These are phyloP conservation scores for Drosophila colorata DNA, from an alignment of 2,888 invertebrate genomes.

Conservation along the genomic window DNA sequence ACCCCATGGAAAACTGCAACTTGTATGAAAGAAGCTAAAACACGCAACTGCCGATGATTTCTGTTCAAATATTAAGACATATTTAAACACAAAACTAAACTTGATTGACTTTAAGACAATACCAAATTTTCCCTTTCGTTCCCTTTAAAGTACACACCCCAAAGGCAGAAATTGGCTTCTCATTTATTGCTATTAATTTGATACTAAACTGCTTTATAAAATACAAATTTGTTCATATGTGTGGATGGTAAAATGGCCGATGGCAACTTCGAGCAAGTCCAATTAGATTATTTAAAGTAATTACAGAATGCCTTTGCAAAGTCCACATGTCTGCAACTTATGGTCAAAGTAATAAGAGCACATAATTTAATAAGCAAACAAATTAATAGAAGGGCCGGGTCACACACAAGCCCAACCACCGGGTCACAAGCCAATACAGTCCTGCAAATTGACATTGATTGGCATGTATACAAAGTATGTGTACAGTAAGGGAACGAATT, in stretches of 20 bases:
- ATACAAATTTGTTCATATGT: background rate
- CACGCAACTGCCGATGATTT: too few relatives aligned
- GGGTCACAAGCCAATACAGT: conserved; percentile 2
- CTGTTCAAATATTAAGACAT: background rate
- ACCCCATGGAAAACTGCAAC: too few relatives aligned
- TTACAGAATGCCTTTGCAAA: conserved; percentile 36
- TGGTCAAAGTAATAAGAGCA: conserved; percentile 49
- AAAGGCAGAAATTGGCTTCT: too few relatives aligned
- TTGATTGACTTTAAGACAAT: too few relatives aligned
- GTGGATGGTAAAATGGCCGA: conserved; percentile 2
- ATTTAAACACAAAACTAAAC: background rate
- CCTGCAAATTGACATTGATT: conserved; percentile 42
- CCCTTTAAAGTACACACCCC: too few relatives aligned
- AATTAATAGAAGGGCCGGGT: conserved; percentile 45
- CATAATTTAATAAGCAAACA: conserved; percentile 72
- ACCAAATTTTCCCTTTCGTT: too few relatives aligned
- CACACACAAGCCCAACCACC: conserved; percentile 1
- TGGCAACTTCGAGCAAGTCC: conserved; percentile 20
- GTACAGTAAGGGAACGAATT: conserved; percentile 2
- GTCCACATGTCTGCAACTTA: conserved; percentile 12
- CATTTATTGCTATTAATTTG: too few relatives aligned
- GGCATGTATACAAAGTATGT: conserved; percentile 42
- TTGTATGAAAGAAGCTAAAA: too few relatives aligned
- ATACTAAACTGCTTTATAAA: background rate
- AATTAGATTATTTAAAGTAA: conserved; percentile 61